Evolutionary conservation across 2,888 invertebrate genomes (phyloP).

Genomic region (Lasioglossum morio): DNA sequence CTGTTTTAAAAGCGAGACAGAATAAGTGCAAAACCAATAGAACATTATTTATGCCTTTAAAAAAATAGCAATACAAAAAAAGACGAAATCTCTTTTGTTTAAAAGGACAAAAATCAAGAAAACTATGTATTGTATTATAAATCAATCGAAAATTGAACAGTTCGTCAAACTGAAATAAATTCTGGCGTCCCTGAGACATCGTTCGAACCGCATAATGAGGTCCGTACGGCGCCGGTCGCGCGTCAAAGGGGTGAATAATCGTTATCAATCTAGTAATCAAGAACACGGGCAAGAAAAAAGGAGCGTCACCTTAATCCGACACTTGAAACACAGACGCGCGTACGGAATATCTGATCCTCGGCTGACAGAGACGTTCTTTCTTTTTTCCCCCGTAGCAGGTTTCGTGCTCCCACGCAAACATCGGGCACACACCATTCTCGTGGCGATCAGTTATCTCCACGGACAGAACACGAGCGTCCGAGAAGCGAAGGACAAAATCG

Average conservation of each 20-base stretch:
- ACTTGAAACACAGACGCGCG: neutral
- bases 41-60: neutral
- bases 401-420: slow-evolving; percentile 39
- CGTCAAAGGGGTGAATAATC: neutral
- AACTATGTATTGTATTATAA: no score
- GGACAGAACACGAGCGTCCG: slow-evolving; percentile 13
- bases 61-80: neutral
- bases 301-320: neutral
- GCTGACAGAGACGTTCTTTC: neutral
- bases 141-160: neutral
- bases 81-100: neutral
- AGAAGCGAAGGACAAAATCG: slow-evolving; percentile 55
- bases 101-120: neutral
- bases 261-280: neutral
- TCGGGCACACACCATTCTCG: slow-evolving; percentile 16
- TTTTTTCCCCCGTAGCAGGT: neutral
- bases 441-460: slow-evolving; percentile 49
- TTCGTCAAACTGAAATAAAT: neutral
- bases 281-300: neutral
- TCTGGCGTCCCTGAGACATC: neutral
- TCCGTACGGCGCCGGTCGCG: neutral
- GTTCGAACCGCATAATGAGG: neutral
- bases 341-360: slow-evolving; percentile 26
- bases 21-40: no score
- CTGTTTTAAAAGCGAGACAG: no score